Evolutionary conservation across 2,797 vertebrate genomes (phyloP).

Genomic region (Sternarchorhynchus goeldii): DNA sequence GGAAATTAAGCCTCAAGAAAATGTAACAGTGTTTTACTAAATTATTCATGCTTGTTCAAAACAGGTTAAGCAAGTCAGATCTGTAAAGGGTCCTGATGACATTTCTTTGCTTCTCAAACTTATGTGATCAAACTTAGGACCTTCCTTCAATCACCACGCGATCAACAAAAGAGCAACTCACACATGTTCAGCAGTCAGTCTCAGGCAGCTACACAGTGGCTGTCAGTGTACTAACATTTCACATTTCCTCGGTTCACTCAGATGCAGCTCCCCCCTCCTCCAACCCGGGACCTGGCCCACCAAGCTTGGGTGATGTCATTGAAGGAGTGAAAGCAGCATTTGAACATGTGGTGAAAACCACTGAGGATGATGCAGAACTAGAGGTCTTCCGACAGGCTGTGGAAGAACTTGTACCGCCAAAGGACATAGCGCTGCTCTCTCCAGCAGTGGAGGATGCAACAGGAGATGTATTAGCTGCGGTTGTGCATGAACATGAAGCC

Average conservation of each 20-base stretch:
- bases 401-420: slow-evolving; percentile 61
- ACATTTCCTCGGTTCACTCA: slow-evolving; percentile 24
- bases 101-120: no score
- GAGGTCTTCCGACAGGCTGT: slow-evolving; percentile 72
- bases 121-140: no score
- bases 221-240: not conserved
- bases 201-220: not conserved
- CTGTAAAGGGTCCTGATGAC: no score
- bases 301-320: slow-evolving; percentile 70
- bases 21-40: no score
- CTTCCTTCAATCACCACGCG: no score
- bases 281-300: slow-evolving; percentile 58
- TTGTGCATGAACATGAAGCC: slow-evolving; percentile 36
- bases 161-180: no score
- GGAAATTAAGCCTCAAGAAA: no score
- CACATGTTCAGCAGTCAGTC: no score
- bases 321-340: slow-evolving; percentile 72
- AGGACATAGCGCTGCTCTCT: slow-evolving; percentile 52
- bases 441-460: slow-evolving; percentile 24
- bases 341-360: slow-evolving; percentile 63
- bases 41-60: no score
- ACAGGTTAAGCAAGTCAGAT: no score
- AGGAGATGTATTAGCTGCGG: slow-evolving; percentile 45
- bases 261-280: slow-evolving; percentile 23
- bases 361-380: slow-evolving; percentile 66